Base-by-base conservation (phyloP, 2,888 invertebrate genomes). In the Nemotelus pantherinus region DNA sequence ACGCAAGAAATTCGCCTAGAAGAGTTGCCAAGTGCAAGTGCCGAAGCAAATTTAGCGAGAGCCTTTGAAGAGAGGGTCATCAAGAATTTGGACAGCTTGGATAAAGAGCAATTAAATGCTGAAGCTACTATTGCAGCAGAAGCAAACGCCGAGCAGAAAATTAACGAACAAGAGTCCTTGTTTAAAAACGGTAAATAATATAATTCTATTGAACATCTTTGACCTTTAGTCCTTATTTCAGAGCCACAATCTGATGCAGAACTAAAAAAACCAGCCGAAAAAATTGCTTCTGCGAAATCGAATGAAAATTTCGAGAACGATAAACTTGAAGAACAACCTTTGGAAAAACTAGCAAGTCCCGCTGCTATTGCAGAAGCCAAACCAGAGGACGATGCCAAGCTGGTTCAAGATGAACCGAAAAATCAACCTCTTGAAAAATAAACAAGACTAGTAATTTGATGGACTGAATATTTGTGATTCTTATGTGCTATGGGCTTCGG, bases 391-490 rank as follows among this genome's bases (percentile, higher is more conserved):
- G 9, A 9, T 25, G 5, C 43, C 3, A 70, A 70, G 44, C 41
- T 70, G 7, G 53, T 9, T 25, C 63, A 63, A 43, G 63, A 63
- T 6, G 70, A 70, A 70, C 9, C 4, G 2, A 39, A 50, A 43
- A 53, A 53, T 3, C 41, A 53, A 55, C 2, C 10, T 6, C 55
- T 41, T n/a, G 67, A 48, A 48, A 10, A 67, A 48, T 48, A 48
- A 48, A 25, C 64, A 67, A 67, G 43, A 65, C 45, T 1, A n/a
- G 47, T 45, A 41, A 67, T 41, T n/a, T 41, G 5, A 55, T 53
- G 65, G 70, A 70, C 70, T 70, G 70, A 70, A 53, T 41, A 47
- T 70, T 70, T 70, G 70, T 53, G 70, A 70, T 70, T 6, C 63
- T 70, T 55, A 55, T 70, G 9, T 70, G 2, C 5, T 39, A 44